Evolutionary conservation across 2,797 vertebrate genomes (phyloP).

Genomic region (Tokudaia tokunoshimensis): DNA sequence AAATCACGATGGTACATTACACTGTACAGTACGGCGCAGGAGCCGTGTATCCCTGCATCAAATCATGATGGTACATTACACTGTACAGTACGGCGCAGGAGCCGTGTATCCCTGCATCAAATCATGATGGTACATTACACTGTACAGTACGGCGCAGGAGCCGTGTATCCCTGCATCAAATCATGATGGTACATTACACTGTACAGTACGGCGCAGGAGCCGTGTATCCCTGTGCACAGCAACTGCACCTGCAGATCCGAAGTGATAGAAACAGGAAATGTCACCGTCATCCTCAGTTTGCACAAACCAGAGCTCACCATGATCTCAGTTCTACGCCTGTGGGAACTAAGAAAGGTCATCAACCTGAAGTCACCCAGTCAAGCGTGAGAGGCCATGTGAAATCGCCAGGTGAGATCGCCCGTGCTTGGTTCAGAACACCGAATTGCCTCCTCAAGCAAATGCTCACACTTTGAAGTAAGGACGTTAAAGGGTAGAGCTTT

Average conservation of each 20-base stretch:
- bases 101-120: no score
- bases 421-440: background rate
- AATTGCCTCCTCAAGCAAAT: background rate
- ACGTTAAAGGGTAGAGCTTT: background rate
- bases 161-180: no score
- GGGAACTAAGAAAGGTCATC: constrained; percentile 60
- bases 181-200: no score
- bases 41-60: background rate
- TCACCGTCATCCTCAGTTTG: constrained; percentile 23
- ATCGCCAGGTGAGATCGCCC: constrained; percentile 9
- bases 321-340: background rate
- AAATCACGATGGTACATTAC: background rate
- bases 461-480: background rate
- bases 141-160: no score
- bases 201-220: no score
- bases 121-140: no score
- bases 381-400: background rate
- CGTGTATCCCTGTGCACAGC: background rate
- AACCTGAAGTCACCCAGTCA: constrained; percentile 14
- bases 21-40: background rate
- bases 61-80: no score
- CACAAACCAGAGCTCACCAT: background rate
- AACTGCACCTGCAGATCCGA: background rate
- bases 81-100: no score
- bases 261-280: background rate